Percentiles rank a stretch among this genome's conserved stretches.
Conservation (phyloP, 2,888 invertebrate species). For the Odontomyia ornata region DNA sequence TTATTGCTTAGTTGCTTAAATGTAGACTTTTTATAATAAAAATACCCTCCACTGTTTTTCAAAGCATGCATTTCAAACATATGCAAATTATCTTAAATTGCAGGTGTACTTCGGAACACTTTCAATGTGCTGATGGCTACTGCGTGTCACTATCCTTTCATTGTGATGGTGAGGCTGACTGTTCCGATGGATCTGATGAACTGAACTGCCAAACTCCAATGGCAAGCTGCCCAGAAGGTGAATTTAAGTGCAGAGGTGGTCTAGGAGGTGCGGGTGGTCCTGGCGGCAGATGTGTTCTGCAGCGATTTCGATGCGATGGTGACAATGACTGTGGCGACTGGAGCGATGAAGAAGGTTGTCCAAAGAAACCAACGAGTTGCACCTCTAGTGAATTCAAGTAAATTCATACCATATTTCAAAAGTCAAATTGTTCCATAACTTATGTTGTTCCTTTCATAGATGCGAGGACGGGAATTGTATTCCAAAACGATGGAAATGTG, state of each 20-base stretch:
- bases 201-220: constrained; percentile 69
- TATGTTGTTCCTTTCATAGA: constrained; percentile 60
- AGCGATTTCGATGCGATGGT: constrained; percentile 82
- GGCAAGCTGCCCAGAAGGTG: constrained; percentile 75
- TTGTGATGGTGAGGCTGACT: constrained; percentile 80
- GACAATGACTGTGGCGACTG: constrained; percentile 89
- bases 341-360: constrained; percentile 85
- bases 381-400: constrained; percentile 77
- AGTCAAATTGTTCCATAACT: background rate
- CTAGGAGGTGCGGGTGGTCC: constrained; percentile 63
- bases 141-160: constrained; percentile 78
- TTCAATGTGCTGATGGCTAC: constrained; percentile 76
- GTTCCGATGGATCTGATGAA: constrained; percentile 80
- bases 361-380: constrained; percentile 72
- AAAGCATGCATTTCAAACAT: no score
- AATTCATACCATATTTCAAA: background rate
- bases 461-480: constrained; percentile 83
- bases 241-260: constrained; percentile 77
- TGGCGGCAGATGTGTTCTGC: constrained; percentile 72
- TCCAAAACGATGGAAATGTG: constrained; percentile 80
- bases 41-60: no score
- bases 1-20: no score
- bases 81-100: constrained; percentile 41
- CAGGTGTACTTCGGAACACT: constrained; percentile 78
- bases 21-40: no score